Percentiles rank a stretch among this genome's conserved stretches.
phyloP scores from a whole-genome alignment of 2,888 invertebrate genomes.

The Tenodera sinensis region DNA sequence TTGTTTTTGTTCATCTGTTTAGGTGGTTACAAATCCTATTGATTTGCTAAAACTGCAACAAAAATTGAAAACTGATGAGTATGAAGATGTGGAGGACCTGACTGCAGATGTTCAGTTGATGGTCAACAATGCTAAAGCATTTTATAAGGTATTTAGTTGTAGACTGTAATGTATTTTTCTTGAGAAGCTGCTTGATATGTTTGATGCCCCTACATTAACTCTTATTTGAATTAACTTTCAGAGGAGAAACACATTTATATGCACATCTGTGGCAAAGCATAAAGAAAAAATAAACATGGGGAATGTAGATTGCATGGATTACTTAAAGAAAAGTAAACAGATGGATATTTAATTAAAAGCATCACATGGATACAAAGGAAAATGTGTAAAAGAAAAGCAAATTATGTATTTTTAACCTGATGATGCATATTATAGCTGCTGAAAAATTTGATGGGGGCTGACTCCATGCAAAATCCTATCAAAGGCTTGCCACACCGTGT shows the following conservation, averaged over 20 bases:
- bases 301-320: too few species aligned
- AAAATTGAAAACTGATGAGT: constrained; percentile 95
- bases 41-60: constrained; percentile 94
- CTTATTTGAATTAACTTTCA: neutral
- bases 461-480: too few species aligned
- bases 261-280: too few species aligned
- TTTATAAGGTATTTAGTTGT: constrained; percentile 65
- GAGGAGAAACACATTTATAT: neutral
- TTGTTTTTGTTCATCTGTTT: neutral
- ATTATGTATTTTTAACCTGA: too few species aligned
- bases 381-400: too few species aligned
- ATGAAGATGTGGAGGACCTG: constrained; percentile 89
- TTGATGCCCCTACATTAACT: neutral
- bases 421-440: too few species aligned
- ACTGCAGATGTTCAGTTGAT: constrained; percentile 86
- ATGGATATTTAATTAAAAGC: too few species aligned
- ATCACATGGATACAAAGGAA: too few species aligned
- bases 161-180: neutral
- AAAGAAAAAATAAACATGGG: too few species aligned
- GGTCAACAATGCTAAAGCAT: constrained; percentile 91
- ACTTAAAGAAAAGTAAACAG: too few species aligned
- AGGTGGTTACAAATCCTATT: constrained; percentile 88
- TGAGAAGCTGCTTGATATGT: neutral
- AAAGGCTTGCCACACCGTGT: too few species aligned
- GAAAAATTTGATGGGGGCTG: too few species aligned